Base-by-base conservation (phyloP, 2,888 invertebrate genomes). In the Periphyllus acericola region DNA sequence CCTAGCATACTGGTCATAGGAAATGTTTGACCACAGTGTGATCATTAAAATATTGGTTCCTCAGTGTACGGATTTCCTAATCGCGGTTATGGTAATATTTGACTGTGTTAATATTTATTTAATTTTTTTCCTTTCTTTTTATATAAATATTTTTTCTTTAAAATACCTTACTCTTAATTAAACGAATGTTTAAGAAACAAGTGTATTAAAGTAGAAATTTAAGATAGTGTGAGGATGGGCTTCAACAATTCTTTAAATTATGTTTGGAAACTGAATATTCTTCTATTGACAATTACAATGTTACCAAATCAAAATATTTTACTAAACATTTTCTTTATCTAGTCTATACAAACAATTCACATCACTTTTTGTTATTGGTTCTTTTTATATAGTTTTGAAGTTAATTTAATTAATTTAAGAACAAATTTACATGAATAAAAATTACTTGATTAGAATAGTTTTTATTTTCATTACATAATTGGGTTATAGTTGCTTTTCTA, bases 1-100 rank as follows among this genome's bases (percentile, higher is more conserved):
- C 89, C 89, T 89, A 89, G 87, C 89, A 89, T 80, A 80, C 60
- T 81, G 87, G 87, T 87, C 80, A 74, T 81, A 81, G 80, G 87
- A 87, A 87, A 81, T 87, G 81, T 87, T 81, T 81, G 87, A 87
- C 87, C 87, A 87, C 87, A 81, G 86, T 66, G 32, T 87, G 80
- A 87, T 81, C 80, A 87, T 81, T 74, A 40, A 46, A 68, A 85
- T 78, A 81, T 86, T 87, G 87, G 87, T 87, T 87, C 87, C 87
- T 87, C 80, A 81, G 74, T 87, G 87, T 87, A 87, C 36, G 87
- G 87, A 81, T 87, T 87, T 87, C 87, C 87, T 87, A 87, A 87
- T 46, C 60, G 46, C n/a, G 60, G 75, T 72, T 74, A 66, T 87
- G 87, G 80, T 87, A 87, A 87, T 80, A 87, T 87, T 87, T 87